Percentiles rank a stretch among this genome's conserved stretches.
Conservation (phyloP, 2,888 invertebrate genomes). For the Osedax fenrisi region DNA sequence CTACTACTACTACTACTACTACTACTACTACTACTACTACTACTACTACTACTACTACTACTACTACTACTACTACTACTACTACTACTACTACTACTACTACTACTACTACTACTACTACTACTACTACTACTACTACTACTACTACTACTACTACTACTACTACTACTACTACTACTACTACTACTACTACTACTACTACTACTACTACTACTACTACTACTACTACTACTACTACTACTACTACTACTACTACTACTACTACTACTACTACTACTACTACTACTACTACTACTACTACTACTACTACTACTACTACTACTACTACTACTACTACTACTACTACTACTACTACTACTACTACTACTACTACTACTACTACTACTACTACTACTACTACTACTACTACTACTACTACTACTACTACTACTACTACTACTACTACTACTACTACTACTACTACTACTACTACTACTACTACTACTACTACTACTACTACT, state of each 20-base stretch:
- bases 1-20: constrained; percentile 10
- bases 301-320: not conserved
- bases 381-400: constrained; percentile 4
- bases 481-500: constrained; percentile 10
- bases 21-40: constrained; percentile 10
- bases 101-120: constrained; percentile 10
- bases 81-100: constrained; percentile 10
- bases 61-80: constrained; percentile 10
- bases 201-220: not conserved
- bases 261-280: not conserved
- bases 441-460: constrained; percentile 4
- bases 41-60: constrained; percentile 4
- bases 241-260: not conserved
- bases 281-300: not conserved
- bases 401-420: constrained; percentile 1
- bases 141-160: not conserved
- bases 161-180: no score
- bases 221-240: not conserved
- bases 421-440: constrained; percentile 7
- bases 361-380: constrained; percentile 3
- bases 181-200: not conserved
- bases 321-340: not conserved
- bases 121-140: constrained; percentile 7
- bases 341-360: not conserved
- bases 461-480: no score